Base-by-base conservation (phyloP, 2,888 invertebrate genomes). In the Athalia circularis region DNA sequence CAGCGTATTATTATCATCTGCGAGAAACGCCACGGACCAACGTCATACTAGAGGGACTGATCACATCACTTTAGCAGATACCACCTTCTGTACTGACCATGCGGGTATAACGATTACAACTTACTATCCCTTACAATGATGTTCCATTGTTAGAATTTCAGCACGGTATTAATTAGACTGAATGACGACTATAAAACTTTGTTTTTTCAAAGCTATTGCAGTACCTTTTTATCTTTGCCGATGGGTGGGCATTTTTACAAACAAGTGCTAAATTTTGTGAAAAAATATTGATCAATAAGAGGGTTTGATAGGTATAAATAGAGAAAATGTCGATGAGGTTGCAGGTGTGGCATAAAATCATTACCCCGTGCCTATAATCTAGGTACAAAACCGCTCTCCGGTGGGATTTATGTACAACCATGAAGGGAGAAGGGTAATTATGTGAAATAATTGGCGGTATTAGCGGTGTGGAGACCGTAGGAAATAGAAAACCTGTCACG, bases 401-500 rank as follows among this genome's bases (percentile, higher is more conserved):
- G 11, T 7, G 52, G 54, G 70, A 70, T 59, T 70, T 70, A 70
- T 70, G 70, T 13, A 13, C 54, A 57, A 70, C 54, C 45, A 54
- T 59, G 70, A 13, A 57, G 45, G 57, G 4, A 45, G 70, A 47
- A 59, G 59, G 59, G 70, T 70, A 70, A 70, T 70, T 52, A 57
- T 57, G 70, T 4, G 59, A 70, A 59, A 45, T 70, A 70, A 70
- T 70, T 70, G 47, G n/a, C 59, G 47, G n/a, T 47, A 57, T 57
- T 70, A 57, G 45, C 70, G 59, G 57, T 13, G 13, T 43, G 5
- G 8, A 7, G 52, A 9, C 52, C 5, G 11, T 57, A 43, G 57
- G 47, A 70, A 70, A 70, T 70, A 70, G 70, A 70, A 70, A 70
- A 70, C 59, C 59, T 70, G 59, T 57, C 59, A n/a, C 13, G 57